A percentile compares a stretch with the other conserved stretches of the same genome.
Evolutionary conservation across 2,888 invertebrate species (phyloP).

Genomic region (Hemicrepidius hirtus): DNA sequence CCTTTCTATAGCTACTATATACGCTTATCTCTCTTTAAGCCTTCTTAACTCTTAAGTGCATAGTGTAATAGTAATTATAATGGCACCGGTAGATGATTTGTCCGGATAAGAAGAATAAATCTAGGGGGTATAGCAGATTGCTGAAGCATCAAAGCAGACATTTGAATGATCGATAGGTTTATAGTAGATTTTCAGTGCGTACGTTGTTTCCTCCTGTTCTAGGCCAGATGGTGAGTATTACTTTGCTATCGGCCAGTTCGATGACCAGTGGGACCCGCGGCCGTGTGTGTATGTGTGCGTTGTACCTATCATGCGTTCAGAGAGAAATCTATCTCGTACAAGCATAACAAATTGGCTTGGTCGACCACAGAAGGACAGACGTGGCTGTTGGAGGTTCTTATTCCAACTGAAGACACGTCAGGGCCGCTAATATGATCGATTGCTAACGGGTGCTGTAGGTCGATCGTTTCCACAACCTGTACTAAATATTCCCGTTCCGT

Average conservation of each 20-base stretch:
- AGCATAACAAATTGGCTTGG: slow-evolving; percentile 36
- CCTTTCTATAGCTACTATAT: neutral
- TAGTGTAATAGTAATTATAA: too few species aligned
- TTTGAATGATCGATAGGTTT: slow-evolving; percentile 23
- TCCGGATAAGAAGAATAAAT: too few species aligned
- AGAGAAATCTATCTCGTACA: slow-evolving; percentile 33
- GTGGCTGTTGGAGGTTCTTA: slow-evolving; percentile 16
- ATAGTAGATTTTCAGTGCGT: slow-evolving; percentile 27
- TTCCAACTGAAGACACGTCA: slow-evolving; percentile 21
- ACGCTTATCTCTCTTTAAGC: neutral
- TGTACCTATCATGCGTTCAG: slow-evolving; percentile 24
- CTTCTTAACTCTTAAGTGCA: too few species aligned
- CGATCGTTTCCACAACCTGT: slow-evolving; percentile 42
- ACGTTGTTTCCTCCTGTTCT: slow-evolving; percentile 46
- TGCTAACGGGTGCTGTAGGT: slow-evolving; percentile 42
- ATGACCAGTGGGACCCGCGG: slow-evolving; percentile 45
- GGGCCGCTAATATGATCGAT: slow-evolving; percentile 37
- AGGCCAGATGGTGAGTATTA: slow-evolving; percentile 44
- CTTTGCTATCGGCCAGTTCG: slow-evolving; percentile 44
- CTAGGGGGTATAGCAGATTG: too few species aligned
- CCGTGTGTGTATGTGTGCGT: slow-evolving; percentile 24
- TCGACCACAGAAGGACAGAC: slow-evolving; percentile 22
- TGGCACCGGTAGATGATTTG: too few species aligned
- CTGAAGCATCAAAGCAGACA: neutral
- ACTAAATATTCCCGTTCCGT: slow-evolving; percentile 39